Conservation (phyloP, 2,797 vertebrate species). For the Trachurus trachurus region DNA sequence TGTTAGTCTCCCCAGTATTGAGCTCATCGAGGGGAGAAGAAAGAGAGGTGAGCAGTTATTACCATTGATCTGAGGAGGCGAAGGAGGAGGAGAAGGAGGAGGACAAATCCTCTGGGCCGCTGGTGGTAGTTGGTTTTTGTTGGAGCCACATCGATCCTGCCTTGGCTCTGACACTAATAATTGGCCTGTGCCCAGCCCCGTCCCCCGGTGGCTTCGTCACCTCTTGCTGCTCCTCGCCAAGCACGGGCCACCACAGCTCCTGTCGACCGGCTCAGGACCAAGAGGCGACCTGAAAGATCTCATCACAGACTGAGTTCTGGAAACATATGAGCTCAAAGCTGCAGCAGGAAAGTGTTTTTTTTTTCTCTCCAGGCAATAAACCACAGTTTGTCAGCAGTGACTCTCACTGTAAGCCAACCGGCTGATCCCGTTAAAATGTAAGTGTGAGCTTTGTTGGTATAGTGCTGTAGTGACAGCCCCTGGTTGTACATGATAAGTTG, state of each 20-base stretch:
- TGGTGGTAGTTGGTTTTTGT: constrained; percentile 50
- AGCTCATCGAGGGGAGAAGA: constrained; percentile 30
- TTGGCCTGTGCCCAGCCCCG: constrained; percentile 23
- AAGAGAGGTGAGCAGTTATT: constrained; percentile 33
- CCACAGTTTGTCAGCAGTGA: too few relatives aligned
- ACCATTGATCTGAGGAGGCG: constrained; percentile 66
- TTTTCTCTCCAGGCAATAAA: background rate
- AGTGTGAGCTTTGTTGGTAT: background rate
- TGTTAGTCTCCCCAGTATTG: constrained; percentile 38
- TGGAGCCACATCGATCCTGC: constrained; percentile 57
- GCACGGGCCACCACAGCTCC: background rate
- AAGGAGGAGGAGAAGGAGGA: background rate
- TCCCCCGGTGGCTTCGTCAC: constrained; percentile 26
- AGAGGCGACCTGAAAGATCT: background rate
- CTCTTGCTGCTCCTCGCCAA: background rate
- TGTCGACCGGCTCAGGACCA: background rate
- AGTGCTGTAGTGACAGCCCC: background rate
- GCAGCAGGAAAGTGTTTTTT: background rate
- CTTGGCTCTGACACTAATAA: constrained; percentile 66
- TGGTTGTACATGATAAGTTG: too few relatives aligned
- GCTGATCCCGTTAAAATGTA: background rate
- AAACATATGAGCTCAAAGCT: background rate
- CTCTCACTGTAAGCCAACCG: background rate
- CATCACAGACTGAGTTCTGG: background rate
- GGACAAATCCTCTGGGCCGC: constrained; percentile 19